These are phyloP conservation scores for Parazoanthus atlanticus DNA, from an alignment of 92 coral and sea anemone genomes.

Conservation along the genomic window DNA sequence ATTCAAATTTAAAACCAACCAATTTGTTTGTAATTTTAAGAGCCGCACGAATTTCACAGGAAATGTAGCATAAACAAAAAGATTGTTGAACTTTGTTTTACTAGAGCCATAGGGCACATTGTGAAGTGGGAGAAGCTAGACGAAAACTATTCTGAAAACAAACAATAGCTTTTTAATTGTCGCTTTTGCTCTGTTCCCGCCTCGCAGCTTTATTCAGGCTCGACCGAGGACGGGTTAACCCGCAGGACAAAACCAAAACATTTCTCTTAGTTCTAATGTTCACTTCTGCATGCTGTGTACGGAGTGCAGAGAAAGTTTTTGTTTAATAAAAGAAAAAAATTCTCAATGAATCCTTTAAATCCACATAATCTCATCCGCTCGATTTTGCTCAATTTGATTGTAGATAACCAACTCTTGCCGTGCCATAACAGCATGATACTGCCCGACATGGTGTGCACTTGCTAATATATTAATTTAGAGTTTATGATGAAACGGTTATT, in stretches of 20 bases:
- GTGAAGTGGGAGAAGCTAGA: background rate
- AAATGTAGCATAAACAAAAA: slow-evolving; percentile 6
- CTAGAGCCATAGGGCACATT: background rate
- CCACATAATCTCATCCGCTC: slow-evolving; percentile 22
- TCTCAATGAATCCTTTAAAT: background rate
- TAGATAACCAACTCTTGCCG: slow-evolving; percentile 33
- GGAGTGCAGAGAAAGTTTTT: background rate
- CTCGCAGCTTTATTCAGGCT: background rate
- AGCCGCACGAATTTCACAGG: background rate
- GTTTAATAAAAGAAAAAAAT: background rate
- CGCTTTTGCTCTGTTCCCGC: slow-evolving; percentile 7
- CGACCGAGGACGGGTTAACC: slow-evolving; percentile 28
- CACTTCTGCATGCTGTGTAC: background rate
- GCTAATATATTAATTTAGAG: slow-evolving; percentile 44
- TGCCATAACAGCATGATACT: slow-evolving; percentile 38
- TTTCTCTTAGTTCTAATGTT: background rate
- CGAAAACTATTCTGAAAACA: slow-evolving; percentile 15
- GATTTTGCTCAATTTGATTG: slow-evolving; percentile 32
- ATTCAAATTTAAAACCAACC: background rate
- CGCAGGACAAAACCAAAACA: background rate
- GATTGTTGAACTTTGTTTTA: background rate
- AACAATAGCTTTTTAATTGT: slow-evolving; percentile 26
- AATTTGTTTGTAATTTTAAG: background rate
- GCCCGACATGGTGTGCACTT: slow-evolving; percentile 47
- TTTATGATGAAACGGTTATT: slow-evolving; percentile 32